phyloP scores from a whole-genome alignment of 2,797 vertebrate genomes.

The Spheniscus humboldti region DNA sequence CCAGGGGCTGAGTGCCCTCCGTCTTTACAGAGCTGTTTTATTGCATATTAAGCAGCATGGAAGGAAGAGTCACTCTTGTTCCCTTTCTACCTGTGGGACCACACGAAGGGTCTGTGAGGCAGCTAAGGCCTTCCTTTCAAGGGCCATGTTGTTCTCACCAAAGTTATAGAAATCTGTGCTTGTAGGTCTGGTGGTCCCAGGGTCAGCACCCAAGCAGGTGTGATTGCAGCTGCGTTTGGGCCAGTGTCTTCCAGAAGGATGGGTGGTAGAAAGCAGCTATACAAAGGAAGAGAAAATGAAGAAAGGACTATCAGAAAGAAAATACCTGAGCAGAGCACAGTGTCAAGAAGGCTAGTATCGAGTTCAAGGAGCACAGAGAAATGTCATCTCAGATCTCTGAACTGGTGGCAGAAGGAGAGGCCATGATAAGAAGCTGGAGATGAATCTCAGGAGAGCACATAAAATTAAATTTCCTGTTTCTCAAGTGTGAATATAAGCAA shows the following conservation, averaged over 20 bases:
- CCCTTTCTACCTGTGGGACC: not conserved
- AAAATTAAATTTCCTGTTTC: not conserved
- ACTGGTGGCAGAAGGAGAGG: not conserved
- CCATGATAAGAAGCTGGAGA: not conserved
- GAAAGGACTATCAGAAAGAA: not conserved
- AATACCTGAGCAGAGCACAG: not conserved
- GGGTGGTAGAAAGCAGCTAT: not conserved
- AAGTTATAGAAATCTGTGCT: not conserved
- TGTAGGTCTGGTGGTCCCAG: not conserved
- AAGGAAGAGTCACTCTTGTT: not conserved
- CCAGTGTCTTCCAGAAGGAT: not conserved
- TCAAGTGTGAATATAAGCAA: not conserved
- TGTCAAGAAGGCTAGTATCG: rapidly evolving
- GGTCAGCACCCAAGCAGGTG: not conserved
- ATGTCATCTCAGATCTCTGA: not conserved
- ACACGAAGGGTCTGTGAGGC: not conserved
- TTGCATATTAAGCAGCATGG: rapidly evolving
- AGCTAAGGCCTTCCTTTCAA: not conserved
- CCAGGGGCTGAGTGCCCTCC: not conserved
- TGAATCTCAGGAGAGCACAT: not conserved
- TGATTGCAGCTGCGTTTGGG: not conserved
- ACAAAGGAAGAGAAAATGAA: not conserved
- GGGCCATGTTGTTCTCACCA: not conserved
- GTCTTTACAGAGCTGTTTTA: not conserved
- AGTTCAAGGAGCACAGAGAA: not conserved